Percentiles rank a stretch among this genome's conserved stretches.
These are phyloP conservation scores for Euspilapteryx auroguttella DNA, from an alignment of 2,888 invertebrate species.

Conservation along the genomic window DNA sequence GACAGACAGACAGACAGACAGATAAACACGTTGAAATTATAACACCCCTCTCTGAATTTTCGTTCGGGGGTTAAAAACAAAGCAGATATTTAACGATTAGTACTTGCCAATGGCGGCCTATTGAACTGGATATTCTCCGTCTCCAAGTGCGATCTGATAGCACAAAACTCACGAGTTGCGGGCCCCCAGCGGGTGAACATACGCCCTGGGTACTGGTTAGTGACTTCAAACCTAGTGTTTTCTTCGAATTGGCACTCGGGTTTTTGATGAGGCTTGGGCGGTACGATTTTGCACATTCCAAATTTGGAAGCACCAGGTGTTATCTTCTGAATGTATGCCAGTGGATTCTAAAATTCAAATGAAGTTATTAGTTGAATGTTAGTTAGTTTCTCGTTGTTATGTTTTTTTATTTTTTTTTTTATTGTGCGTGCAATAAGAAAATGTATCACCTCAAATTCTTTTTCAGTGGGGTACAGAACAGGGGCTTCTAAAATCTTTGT, in stretches of 20 bases:
- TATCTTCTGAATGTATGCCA: constrained; percentile 82
- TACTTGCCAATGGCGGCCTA: constrained; percentile 76
- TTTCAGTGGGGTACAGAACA: constrained; percentile 76
- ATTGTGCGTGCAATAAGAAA: neutral
- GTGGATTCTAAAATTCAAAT: constrained; percentile 65
- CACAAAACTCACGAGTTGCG: constrained; percentile 80
- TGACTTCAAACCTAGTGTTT: constrained; percentile 83
- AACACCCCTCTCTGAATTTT: too few species aligned
- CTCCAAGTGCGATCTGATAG: constrained; percentile 79
- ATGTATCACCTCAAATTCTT: constrained; percentile 65
- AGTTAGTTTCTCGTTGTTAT: too few species aligned
- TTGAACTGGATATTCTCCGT: constrained; percentile 75
- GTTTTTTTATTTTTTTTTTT: too few species aligned
- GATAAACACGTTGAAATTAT: too few species aligned
- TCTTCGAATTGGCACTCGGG: constrained; percentile 79
- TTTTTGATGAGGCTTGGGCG: constrained; percentile 76
- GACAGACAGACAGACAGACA: too few species aligned
- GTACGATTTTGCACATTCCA: constrained; percentile 87
- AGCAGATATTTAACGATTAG: too few species aligned
- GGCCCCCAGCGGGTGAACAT: constrained; percentile 89
- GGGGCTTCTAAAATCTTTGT: constrained; percentile 73
- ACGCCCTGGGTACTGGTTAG: constrained; percentile 88
- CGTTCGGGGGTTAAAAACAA: too few species aligned
- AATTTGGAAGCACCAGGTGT: constrained; percentile 73
- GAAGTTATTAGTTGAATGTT: too few species aligned